Evolutionary conservation across 2,113 vertebrate species (phyloP).

Genomic region (Athene cunicularia): DNA sequence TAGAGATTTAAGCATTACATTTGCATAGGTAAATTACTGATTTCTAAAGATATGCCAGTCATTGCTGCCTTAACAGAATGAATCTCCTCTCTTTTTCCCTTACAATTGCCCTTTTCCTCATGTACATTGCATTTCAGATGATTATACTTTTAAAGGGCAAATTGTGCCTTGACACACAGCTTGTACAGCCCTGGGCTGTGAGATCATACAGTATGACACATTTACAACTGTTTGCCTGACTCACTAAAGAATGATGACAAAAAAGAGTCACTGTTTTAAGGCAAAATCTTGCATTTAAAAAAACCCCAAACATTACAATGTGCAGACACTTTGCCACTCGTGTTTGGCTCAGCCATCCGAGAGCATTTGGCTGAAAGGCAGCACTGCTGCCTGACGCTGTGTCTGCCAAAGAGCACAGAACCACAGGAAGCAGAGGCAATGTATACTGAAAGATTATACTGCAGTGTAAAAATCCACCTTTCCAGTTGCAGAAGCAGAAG

Average conservation of each 20-base stretch:
- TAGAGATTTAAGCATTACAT: neutral
- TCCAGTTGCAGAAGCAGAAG: neutral
- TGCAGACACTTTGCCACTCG: neutral
- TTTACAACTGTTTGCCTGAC: neutral
- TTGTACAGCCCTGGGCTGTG: fast-evolving
- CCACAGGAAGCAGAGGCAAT: neutral
- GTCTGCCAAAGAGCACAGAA: neutral
- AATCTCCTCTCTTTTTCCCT: neutral
- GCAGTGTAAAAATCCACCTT: neutral
- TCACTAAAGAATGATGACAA: neutral
- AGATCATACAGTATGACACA: neutral
- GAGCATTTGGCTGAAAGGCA: neutral
- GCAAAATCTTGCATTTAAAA: neutral
- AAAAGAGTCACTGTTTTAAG: neutral
- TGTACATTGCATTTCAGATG: neutral
- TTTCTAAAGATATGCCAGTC: neutral
- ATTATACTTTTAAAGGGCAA: neutral
- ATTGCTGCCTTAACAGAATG: neutral
- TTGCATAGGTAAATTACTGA: neutral
- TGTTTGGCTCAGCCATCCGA: neutral
- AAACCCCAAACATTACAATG: neutral
- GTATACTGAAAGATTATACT: neutral
- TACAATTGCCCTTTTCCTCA: neutral
- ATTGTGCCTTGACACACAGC: neutral
- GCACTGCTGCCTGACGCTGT: neutral